These are phyloP conservation scores for Ameiurus melas DNA, from an alignment of 2,113 vertebrate species.

Conservation along the genomic window DNA sequence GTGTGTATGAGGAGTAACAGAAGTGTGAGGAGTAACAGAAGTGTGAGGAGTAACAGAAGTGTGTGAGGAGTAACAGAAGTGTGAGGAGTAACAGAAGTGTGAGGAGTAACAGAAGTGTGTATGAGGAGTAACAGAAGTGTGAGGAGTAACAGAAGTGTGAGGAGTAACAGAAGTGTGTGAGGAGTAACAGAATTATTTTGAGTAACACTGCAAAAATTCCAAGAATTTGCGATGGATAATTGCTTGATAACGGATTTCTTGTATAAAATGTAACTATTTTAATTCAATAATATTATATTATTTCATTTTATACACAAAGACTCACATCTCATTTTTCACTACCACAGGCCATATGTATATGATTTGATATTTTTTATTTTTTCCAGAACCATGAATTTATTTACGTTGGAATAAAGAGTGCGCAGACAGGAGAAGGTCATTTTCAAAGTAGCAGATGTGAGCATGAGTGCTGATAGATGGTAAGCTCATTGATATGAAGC, in stretches of 20 bases:
- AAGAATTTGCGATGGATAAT: background rate
- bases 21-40: background rate
- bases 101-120: background rate
- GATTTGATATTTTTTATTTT: background rate
- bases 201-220: background rate
- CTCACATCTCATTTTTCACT: no score
- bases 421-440: conserved; percentile 40
- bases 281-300: no score
- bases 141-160: no score
- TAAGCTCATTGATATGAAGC: conserved; percentile 30
- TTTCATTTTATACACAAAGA: no score
- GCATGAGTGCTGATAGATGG: conserved; percentile 32
- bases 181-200: background rate
- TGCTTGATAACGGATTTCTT: background rate
- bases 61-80: background rate
- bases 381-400: background rate
- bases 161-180: no score
- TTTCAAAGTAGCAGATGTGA: conserved; percentile 47
- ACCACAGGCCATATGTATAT: background rate
- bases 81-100: background rate
- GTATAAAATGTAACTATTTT: background rate
- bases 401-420: conserved; percentile 4
- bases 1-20: background rate
- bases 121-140: background rate
- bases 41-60: background rate